Base-by-base conservation (phyloP, 2,888 invertebrate genomes). In the Archaeoteleia sp. region DNA sequence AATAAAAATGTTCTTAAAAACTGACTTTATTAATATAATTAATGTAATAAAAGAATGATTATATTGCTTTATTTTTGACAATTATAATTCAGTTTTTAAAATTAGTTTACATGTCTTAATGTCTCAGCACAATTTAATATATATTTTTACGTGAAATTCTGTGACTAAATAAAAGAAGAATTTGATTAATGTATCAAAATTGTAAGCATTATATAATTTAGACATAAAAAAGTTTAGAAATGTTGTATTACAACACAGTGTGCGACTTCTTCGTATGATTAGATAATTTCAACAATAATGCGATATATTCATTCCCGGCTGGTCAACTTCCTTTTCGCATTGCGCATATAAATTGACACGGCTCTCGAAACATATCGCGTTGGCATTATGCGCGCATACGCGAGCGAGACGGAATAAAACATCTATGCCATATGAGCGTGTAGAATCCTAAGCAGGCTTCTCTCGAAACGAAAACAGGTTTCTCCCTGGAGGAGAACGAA, bases 361-460 rank as follows among this genome's bases (percentile, higher is more conserved):
- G 39, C 62, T 67, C 55, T 51, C 42, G 51, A 55, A 58, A 54
- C 71, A 43, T 17, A 29, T 55, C 46, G 67, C 61, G 58, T 45
- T 53, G 43, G 53, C 61, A 43, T 53, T 45, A 45, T 60, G 61
- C 66, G 68, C 66, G 58, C 66, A 66, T 65, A 68, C 55, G 48
- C 68, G 62, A 61, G 45, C 70, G 58, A 61, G 67, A 54, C 58
- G 43, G 60, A 62, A 67, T 67, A 61, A 67, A 57, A 57, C 61
- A 61, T 55, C 55, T 61, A 55, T 39, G 55, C 34, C 25, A 42
- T 60, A 48, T 17, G 48, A 54, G 61, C 25, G 71, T 57, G 61
- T 71, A 74, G 77, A 72, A 77, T 77, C 74, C 77, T 78, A 78
- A 78, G 72, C 77, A 75, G 75, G 71, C 66, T 72, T 58, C 53